A percentile compares a stretch with the other conserved stretches of the same genome.
Conservation (phyloP, 2,797 vertebrate species). For the Stomatorhinus walkeri region DNA sequence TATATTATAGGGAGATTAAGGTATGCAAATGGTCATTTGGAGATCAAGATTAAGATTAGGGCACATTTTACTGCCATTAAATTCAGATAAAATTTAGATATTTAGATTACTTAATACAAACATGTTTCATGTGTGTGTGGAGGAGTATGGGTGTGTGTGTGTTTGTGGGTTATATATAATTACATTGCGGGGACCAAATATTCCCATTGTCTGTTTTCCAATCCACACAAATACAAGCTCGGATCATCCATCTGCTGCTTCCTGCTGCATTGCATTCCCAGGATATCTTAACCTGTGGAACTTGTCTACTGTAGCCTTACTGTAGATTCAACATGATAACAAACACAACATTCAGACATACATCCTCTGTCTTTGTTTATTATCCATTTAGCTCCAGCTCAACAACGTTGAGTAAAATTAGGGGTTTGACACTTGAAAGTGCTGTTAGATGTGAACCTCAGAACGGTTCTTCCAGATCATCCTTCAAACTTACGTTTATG, state of each 20-base stretch:
- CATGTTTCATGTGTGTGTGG: neutral
- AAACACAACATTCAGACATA: neutral
- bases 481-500: neutral
- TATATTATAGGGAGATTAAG: neutral
- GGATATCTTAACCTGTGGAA: neutral
- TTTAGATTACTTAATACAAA: neutral
- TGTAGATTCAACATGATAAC: neutral
- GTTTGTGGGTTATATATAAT: neutral
- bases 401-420: neutral
- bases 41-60: neutral
- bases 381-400: neutral
- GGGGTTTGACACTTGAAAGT: neutral
- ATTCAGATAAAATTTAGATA: neutral
- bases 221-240: neutral
- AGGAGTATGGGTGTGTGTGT: neutral
- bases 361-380: neutral
- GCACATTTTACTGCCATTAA: neutral
- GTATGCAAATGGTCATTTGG: neutral
- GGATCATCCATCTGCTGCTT: neutral
- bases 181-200: neutral
- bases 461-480: neutral
- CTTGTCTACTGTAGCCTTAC: neutral
- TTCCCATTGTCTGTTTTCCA: neutral
- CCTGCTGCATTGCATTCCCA: neutral
- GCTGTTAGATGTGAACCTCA: neutral